These are phyloP conservation scores for Paralinhomoeus sp. DNA, from an alignment of 2,888 invertebrate genomes.

Conservation along the genomic window DNA sequence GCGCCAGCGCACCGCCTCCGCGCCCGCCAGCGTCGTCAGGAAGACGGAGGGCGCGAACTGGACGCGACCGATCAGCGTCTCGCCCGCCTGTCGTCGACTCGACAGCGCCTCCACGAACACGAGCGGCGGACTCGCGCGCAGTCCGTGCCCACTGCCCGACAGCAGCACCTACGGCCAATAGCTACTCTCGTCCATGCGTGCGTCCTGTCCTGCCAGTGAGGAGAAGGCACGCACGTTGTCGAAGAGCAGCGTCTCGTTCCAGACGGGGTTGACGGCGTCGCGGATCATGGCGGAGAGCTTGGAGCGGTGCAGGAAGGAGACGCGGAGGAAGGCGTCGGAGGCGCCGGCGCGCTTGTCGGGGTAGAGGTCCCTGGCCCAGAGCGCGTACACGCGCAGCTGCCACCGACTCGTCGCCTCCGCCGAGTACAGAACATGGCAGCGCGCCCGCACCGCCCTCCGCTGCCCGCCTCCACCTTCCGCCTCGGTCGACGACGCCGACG, in stretches of 20 bases:
- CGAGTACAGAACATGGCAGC: not conserved
- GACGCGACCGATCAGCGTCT: not conserved
- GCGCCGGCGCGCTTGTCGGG: too few species aligned
- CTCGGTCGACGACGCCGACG: too few species aligned
- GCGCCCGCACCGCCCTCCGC: too few species aligned
- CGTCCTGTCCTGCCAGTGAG: too few species aligned
- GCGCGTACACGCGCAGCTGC: slow-evolving; percentile 2
- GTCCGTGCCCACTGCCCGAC: slow-evolving; percentile 2
- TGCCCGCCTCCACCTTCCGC: too few species aligned
- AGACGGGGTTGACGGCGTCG: slow-evolving; percentile 18
- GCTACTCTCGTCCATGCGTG: too few species aligned
- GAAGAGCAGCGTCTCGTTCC: slow-evolving; percentile 19
- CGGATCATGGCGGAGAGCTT: slow-evolving; percentile 13
- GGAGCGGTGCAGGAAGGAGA: slow-evolving; percentile 10
- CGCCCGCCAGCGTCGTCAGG: too few species aligned
- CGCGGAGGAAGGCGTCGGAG: slow-evolving; percentile 11
- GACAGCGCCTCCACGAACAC: slow-evolving; percentile 15
- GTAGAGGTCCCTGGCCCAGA: slow-evolving; percentile 2
- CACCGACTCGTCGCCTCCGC: not conserved
- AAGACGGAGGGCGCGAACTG: too few species aligned
- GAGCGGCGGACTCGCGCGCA: slow-evolving; percentile 12
- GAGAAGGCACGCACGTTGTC: slow-evolving; percentile 8
- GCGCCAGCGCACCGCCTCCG: slow-evolving; percentile 1
- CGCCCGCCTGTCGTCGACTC: not conserved
- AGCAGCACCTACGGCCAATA: not conserved